Evolutionary conservation across 2,113 vertebrate species (phyloP).

Genomic region (Picathartes gymnocephalus): DNA sequence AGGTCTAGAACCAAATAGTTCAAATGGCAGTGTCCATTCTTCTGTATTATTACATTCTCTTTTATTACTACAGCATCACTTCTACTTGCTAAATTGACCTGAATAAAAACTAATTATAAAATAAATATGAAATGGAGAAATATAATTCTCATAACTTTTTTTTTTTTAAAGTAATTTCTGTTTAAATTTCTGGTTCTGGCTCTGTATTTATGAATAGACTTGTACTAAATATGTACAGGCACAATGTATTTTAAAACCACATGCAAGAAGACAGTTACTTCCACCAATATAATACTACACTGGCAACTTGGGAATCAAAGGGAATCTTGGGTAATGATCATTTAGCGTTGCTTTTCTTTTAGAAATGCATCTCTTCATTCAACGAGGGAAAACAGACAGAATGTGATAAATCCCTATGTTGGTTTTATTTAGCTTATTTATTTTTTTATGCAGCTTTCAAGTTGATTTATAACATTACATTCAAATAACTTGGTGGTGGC

Average conservation of each 20-base stretch:
- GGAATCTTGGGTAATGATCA: neutral
- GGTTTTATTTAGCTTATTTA: constrained; percentile 49
- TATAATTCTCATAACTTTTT: neutral
- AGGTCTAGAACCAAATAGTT: neutral
- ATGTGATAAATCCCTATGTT: neutral
- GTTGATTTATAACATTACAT: constrained; percentile 59
- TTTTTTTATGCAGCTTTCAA: constrained; percentile 46
- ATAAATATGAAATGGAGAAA: neutral
- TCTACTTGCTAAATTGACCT: neutral
- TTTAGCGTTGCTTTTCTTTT: neutral
- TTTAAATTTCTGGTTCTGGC: neutral
- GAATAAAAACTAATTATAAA: neutral
- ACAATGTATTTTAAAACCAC: neutral
- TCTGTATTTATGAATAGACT: neutral
- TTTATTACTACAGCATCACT: neutral
- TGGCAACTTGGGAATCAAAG: neutral
- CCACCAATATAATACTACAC: neutral
- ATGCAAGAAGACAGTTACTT: neutral
- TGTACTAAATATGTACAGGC: neutral
- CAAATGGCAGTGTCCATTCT: neutral
- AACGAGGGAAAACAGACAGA: neutral
- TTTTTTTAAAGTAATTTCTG: neutral
- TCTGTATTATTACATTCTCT: neutral
- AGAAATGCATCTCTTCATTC: neutral
- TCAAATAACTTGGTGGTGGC: constrained; percentile 40